Evolutionary conservation across 2,888 invertebrate species (phyloP), one percentile per base, ranked within the genome.

Genomic region (Laothoe populi): DNA sequence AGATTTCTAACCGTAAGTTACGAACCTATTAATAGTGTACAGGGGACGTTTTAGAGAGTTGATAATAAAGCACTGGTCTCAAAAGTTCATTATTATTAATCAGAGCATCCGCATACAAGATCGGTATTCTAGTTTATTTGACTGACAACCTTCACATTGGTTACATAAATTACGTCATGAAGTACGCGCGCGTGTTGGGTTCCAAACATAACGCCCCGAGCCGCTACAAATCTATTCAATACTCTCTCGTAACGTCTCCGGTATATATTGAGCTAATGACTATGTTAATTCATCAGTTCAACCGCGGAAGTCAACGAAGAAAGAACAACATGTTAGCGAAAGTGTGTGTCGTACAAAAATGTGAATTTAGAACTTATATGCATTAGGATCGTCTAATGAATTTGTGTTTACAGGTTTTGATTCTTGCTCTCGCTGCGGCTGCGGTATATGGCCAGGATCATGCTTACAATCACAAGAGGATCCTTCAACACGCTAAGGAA

Each of bases 201-300:
- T 84, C 79, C 85, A 84, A 87, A 85, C 87, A 84, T 83, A 86
- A 85, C 83, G 87, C 86, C 84, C 79, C 84, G 66, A 84, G 82
- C 84, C 81, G 83, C 81, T 81, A 79, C 82, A 86, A 88, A 89
- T 87, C 84, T 88, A 88, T 86, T 87, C 90, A 88, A 84, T 88
- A 89, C 88, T 87, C 88, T 90, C 91, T 86, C 90, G 90, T 90
- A 88, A 90, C 92, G 87, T 91, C 90, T 90, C 88, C 85, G 78
- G 87, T 92, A 92, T 92, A 92, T 92, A 92, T 91, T 90, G 88
- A 86, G 89, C 86, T 89, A 86, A 90, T 87, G 83, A 84, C 84
- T 87, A 87, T 89, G 88, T 85, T 87, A 88, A 90, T 89, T 86
- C 89, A 90, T 83, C 92, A 92, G 91, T 92, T 87, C 83, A 82